Base-by-base conservation (phyloP, 37 sponge, comb jelly and placozoan genomes). In the Chondrosia reniformis region DNA sequence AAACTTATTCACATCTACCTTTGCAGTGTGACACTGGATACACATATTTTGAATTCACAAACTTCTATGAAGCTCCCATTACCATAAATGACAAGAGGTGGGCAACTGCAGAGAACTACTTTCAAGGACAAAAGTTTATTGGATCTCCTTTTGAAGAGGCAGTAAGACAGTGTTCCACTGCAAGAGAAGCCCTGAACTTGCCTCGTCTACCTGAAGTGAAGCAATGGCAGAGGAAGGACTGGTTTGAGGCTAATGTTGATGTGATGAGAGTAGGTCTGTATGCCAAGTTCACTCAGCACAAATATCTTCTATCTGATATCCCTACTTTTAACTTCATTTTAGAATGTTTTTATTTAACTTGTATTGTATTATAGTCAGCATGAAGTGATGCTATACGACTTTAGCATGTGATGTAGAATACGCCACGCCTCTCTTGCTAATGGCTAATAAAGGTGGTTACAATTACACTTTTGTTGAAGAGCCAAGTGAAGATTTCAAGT, bases 1-100 rank as follows among this genome's bases (percentile, higher is more conserved):
- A n/a, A n/a, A n/a, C n/a, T n/a, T n/a, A n/a, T n/a, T n/a, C n/a
- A n/a, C n/a, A n/a, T n/a, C n/a, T n/a, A n/a, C n/a, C n/a, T n/a
- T n/a, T n/a, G n/a, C n/a, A n/a, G n/a, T n/a, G n/a, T n/a, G n/a
- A n/a, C n/a, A n/a, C n/a, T n/a, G n/a, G n/a, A n/a, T n/a, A n/a
- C n/a, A n/a, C 80, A 3, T 88, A 84, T 71, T 88, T 84, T 64
- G 89, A 88, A 46, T 88, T 88, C 52, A 88, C 89, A 0, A 88
- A 88, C 78, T 88, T 88, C 76, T 76, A 63, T 63, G 33, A 52
- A 2, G 31, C 49, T 49, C 42, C 38, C 22, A 12, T 87, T 40
- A 4, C 0, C 17, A 57, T 88, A 30, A 81, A 88, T 32, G 62
- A 54, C 15, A 41, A 33, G 24, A 43, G 7, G 0, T 88, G 89